Conservation (phyloP, 2,797 vertebrate species). For the Agapornis canus region DNA sequence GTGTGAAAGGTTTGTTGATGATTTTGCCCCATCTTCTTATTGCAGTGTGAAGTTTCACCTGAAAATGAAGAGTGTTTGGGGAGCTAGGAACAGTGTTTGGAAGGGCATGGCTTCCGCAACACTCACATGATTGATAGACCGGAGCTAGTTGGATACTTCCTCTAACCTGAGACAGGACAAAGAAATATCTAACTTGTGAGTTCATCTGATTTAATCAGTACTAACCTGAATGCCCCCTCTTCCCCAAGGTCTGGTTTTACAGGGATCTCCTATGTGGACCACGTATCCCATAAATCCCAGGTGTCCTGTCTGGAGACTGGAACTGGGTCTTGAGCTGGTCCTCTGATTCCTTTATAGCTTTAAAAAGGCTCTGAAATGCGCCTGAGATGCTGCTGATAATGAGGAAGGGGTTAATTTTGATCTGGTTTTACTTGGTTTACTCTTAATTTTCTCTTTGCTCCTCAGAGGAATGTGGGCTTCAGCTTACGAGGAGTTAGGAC, state of each 20-base stretch:
- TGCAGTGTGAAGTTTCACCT: neutral
- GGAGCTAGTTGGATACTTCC: neutral
- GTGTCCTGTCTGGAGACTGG: neutral
- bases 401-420: neutral
- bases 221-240: neutral
- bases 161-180: neutral
- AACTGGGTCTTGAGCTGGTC: neutral
- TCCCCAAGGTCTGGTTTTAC: neutral
- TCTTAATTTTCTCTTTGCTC: neutral
- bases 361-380: neutral
- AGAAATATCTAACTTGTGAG: neutral
- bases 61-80: neutral
- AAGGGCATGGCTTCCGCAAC: neutral
- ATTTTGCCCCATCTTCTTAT: neutral
- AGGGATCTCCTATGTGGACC: neutral
- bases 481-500: neutral
- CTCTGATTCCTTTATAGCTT: neutral
- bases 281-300: neutral
- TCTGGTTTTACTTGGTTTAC: neutral
- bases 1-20: neutral
- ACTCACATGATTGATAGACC: neutral
- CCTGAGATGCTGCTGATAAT: neutral
- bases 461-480: neutral
- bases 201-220: neutral
- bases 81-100: neutral